A percentile compares a stretch with the other conserved stretches of the same genome.
phyloP scores from a whole-genome alignment of 2,797 vertebrate species.

The Agapornis canus region DNA sequence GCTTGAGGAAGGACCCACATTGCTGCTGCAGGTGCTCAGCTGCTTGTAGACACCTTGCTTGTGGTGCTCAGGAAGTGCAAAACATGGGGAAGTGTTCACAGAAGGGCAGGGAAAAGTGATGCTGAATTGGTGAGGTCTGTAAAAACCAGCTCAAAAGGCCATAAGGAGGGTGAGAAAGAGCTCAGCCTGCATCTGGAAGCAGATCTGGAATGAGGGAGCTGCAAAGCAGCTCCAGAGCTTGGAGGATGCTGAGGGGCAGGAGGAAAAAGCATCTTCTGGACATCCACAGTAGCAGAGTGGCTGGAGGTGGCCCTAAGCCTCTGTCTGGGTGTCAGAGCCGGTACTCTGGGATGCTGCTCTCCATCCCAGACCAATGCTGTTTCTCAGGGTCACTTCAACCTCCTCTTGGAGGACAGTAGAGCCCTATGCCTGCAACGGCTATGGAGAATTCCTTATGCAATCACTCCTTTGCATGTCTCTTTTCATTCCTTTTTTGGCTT shows the following conservation, averaged over 20 bases:
- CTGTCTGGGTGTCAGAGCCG: background rate
- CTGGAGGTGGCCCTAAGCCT: background rate
- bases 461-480: background rate
- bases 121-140: background rate
- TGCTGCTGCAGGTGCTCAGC: background rate
- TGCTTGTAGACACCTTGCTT: background rate
- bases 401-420: background rate
- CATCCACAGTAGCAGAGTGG: fast-evolving
- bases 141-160: background rate
- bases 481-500: background rate
- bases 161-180: background rate
- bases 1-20: background rate
- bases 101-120: background rate
- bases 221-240: background rate
- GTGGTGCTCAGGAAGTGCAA: background rate
- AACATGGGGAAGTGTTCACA: background rate
- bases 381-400: background rate
- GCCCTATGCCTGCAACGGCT: background rate
- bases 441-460: background rate
- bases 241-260: background rate
- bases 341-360: background rate
- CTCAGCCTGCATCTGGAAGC: background rate
- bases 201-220: fast-evolving
- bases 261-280: background rate
- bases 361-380: background rate